Evolutionary conservation across 1,140 invertebrate genomes (phyloP), one percentile per base, ranked within the genome.

Genomic region (Coptotermes formosanus): DNA sequence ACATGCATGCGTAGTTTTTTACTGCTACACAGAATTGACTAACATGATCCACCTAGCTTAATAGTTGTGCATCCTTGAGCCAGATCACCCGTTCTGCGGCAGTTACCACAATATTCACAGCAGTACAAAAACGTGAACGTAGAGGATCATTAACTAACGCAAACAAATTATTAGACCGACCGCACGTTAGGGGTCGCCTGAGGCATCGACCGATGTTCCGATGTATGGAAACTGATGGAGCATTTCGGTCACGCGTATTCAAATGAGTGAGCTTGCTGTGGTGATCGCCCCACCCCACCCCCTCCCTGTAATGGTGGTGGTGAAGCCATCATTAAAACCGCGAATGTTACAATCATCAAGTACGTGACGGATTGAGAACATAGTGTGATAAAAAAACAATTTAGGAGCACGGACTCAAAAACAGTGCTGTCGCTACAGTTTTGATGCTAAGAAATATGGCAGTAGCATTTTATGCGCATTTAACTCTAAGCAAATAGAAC

Each of bases 161-260:
- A 83, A 83, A 83, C 82, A 83, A 83, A 45, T 83, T 30, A 83
- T 52, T 45, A 44, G 82, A 30, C 82, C 82, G 23, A 83, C 43
- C 43, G 82, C 43, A 45, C 48, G 82, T 44, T 32, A 52, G 64
- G 64, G 64, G 7, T 3, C 6, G 64, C 64, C 64, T 75, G 64
- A 75, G n/a, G 64, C 64, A 75, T 75, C 82, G 82, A 83, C 8
- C 32, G 82, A 25, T 52, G 82, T 83, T 30, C 32, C n/a, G 48
- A 83, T 25, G 43, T 25, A 19, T 52, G 25, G 82, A 55, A 55
- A 55, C 52, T 55, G 52, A 55, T 55, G 52, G 52, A 55, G 82
- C 82, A 83, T 83, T 83, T 43, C 48, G 48, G 82, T 83, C 82
- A 83, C 82, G 82, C 82, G 82, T 83, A 83, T 83, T 44, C 82